These are phyloP conservation scores for Omphaloscelis lunosa DNA, from an alignment of 2,888 invertebrate genomes.

Conservation along the genomic window DNA sequence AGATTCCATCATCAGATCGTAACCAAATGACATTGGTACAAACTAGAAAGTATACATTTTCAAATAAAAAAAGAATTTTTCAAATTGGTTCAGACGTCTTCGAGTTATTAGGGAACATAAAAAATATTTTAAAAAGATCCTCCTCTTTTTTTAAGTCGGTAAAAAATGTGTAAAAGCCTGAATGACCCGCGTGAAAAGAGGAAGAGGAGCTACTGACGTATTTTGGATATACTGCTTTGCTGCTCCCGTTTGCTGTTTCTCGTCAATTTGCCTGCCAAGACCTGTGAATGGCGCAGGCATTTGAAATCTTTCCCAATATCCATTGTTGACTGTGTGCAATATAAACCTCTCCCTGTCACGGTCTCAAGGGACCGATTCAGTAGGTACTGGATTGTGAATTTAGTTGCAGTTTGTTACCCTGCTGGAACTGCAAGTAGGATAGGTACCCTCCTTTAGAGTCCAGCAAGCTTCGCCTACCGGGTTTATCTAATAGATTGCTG, in stretches of 20 bases:
- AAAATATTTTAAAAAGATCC: too few species aligned
- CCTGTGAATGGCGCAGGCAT: not conserved
- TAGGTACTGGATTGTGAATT: not conserved
- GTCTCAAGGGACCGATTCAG: not conserved
- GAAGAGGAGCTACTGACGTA: not conserved
- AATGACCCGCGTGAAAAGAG: constrained; percentile 11
- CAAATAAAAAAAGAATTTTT: too few species aligned
- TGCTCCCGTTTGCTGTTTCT: too few species aligned
- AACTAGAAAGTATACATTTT: too few species aligned
- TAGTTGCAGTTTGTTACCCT: too few species aligned
- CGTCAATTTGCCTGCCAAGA: not conserved
- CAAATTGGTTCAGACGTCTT: too few species aligned
- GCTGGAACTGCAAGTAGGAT: not conserved
- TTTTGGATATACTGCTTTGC: not conserved
- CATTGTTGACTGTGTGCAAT: not conserved
- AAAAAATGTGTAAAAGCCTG: not conserved
- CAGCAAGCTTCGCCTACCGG: not conserved
- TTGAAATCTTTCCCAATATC: not conserved
- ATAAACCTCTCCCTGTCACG: too few species aligned
- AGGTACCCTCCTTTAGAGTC: too few species aligned
- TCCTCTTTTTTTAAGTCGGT: too few species aligned
- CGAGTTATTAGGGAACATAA: too few species aligned
- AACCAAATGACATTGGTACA: too few species aligned
- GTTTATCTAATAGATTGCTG: not conserved
- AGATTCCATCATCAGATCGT: too few species aligned